A percentile compares a stretch with the other conserved stretches of the same genome.
These are phyloP conservation scores for Sebastes nivosus DNA, from an alignment of 2,797 vertebrate species.

Conservation along the genomic window DNA sequence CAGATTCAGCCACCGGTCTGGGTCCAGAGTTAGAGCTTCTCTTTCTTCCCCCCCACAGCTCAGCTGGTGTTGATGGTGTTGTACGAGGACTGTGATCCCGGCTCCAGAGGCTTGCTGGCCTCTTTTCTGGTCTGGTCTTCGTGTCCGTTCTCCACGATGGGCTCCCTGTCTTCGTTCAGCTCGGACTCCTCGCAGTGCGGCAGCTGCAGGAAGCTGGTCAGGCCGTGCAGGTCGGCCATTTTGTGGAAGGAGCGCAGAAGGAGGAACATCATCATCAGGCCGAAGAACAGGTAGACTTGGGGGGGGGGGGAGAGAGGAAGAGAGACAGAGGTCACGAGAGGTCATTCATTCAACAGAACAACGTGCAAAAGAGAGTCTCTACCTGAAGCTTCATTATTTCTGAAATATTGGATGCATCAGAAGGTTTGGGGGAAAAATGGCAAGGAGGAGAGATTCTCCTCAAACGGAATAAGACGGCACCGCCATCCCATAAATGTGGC, in stretches of 20 bases:
- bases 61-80: slow-evolving; percentile 78
- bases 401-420: background rate
- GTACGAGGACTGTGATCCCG: slow-evolving; percentile 73
- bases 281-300: slow-evolving; percentile 85
- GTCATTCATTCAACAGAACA: background rate
- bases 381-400: background rate
- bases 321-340: background rate
- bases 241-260: slow-evolving; percentile 88
- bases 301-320: background rate
- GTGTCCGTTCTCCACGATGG: slow-evolving; percentile 57
- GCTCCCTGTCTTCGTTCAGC: slow-evolving; percentile 68
- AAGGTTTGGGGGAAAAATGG: background rate
- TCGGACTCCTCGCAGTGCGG: slow-evolving; percentile 79
- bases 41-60: background rate
- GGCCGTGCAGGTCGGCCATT: slow-evolving; percentile 85
- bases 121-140: slow-evolving; percentile 5
- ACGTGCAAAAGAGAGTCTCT: background rate
- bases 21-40: slow-evolving; percentile 4
- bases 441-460: background rate
- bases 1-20: slow-evolving; percentile 29
- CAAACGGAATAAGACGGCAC: background rate
- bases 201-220: slow-evolving; percentile 81
- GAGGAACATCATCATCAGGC: slow-evolving; percentile 88
- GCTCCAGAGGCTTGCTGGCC: slow-evolving; percentile 64
- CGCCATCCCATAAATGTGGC: background rate